phyloP scores from a whole-genome alignment of 2,888 invertebrate genomes.

The Arctia plantaginis region DNA sequence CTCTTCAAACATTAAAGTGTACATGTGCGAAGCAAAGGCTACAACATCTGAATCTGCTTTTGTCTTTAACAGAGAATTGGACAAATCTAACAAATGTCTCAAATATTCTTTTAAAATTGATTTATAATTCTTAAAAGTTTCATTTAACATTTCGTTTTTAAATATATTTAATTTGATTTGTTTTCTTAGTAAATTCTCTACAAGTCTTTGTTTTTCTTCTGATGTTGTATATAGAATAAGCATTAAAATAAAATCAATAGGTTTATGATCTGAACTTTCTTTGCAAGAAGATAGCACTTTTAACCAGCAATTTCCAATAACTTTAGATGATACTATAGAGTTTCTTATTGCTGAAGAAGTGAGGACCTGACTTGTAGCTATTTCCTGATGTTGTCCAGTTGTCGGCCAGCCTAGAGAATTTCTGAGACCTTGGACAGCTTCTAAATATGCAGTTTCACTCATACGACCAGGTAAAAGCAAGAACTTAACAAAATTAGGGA shows the following conservation, averaged over 20 bases:
- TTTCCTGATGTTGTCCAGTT: slow-evolving; percentile 80
- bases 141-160: slow-evolving; percentile 85
- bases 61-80: slow-evolving; percentile 84
- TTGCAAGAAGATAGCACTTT: slow-evolving; percentile 85
- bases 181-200: slow-evolving; percentile 88
- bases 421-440: slow-evolving; percentile 81
- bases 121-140: slow-evolving; percentile 84
- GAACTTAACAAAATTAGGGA: slow-evolving; percentile 87
- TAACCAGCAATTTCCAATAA: slow-evolving; percentile 85
- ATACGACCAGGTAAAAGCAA: slow-evolving; percentile 82
- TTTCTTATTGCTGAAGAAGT: slow-evolving; percentile 86
- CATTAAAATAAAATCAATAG: slow-evolving; percentile 89
- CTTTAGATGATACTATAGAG: slow-evolving; percentile 85
- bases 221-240: slow-evolving; percentile 88
- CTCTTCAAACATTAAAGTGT: slow-evolving; percentile 81
- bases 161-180: slow-evolving; percentile 88
- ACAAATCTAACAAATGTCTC: slow-evolving; percentile 84
- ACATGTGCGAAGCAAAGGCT: slow-evolving; percentile 87
- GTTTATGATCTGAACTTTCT: slow-evolving; percentile 84
- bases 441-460: slow-evolving; percentile 65
- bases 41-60: slow-evolving; percentile 81
- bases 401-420: slow-evolving; percentile 81
- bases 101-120: slow-evolving; percentile 86
- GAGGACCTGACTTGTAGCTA: slow-evolving; percentile 86
- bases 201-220: slow-evolving; percentile 86